A percentile compares a stretch with the other conserved stretches of the same genome.
These are phyloP conservation scores for Colletes gigas DNA, from an alignment of 1,140 invertebrate species.

Conservation along the genomic window DNA sequence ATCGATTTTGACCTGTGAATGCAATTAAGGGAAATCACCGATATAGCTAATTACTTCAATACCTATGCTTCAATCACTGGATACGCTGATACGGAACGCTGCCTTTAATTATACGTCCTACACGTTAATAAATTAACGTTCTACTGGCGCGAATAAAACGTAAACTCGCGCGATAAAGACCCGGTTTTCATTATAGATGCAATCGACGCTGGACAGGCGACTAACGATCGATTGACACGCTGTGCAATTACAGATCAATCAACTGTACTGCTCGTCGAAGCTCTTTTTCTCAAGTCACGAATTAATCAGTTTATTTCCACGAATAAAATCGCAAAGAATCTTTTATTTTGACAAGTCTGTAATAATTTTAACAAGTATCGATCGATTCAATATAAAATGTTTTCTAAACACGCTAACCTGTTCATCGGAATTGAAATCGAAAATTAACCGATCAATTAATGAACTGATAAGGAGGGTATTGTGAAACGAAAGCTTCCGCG, in stretches of 20 bases:
- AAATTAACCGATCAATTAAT: background rate
- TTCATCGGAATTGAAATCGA: background rate
- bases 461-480: background rate
- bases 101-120: constrained; percentile 60
- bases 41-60: constrained; percentile 67
- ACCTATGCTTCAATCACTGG: constrained; percentile 57
- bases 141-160: constrained; percentile 45
- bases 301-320: too few species aligned
- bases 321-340: too few species aligned
- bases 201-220: background rate
- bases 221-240: background rate
- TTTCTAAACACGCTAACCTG: background rate
- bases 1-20: constrained; percentile 47
- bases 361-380: too few species aligned
- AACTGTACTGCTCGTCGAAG: too few species aligned
- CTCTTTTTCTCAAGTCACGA: too few species aligned
- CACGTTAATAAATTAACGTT: constrained; percentile 61
- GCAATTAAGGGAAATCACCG: constrained; percentile 64
- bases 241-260: too few species aligned
- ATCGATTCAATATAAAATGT: too few species aligned
- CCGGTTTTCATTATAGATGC: background rate
- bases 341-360: too few species aligned
- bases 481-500: constrained; percentile 2
- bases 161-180: constrained; percentile 16
- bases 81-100: constrained; percentile 56